Evolutionary conservation across 2,797 vertebrate genomes (phyloP), one percentile per base, ranked within the genome.

Genomic region (Pogoniulus pusillus): DNA sequence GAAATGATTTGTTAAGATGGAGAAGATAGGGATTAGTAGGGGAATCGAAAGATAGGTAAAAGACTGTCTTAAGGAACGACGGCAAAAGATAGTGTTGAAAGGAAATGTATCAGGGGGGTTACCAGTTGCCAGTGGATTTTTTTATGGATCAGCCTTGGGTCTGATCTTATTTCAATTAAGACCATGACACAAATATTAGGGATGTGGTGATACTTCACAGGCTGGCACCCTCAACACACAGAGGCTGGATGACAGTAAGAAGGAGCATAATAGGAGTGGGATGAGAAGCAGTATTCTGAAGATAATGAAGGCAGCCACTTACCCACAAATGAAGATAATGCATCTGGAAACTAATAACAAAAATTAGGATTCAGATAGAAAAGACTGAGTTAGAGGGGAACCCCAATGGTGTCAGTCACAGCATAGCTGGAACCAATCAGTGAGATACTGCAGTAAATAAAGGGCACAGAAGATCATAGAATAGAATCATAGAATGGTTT

Each of bases 1-100:
- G 93, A 94, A 94, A 93, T 95, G 74, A 94, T 90, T 93, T 93
- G 90, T 85, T 95, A 94, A 93, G 76, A 89, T 94, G 84, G n/a
- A 87, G 79, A 89, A 94, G 89, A 94, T 93, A 90, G 90, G 93
- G 95, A 96, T 95, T 96, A 95, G 92, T 69, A 81, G 37, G 85
- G 90, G 62, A 94, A 93, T 24, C 90, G 93, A 94, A 91, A 95
- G 90, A 91, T 80, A 87, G 84, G 81, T 72, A 93, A 90, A 91
- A 94, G 85, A 91, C 75, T 62, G 71, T 89, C 84, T 90, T 65
- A 91, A 90, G 84, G 51, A 95, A 82, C 0, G 6, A 89, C 82
- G 91, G 90, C 30, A 94, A 90, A 94, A 94, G 92, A 93, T 90
- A 89, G 65, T 14, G 55, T 85, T 94, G 89, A 94, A 93, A 80